These are phyloP conservation scores for Gallinago paraguaiae DNA, from an alignment of 2,113 vertebrate species.

Conservation along the genomic window DNA sequence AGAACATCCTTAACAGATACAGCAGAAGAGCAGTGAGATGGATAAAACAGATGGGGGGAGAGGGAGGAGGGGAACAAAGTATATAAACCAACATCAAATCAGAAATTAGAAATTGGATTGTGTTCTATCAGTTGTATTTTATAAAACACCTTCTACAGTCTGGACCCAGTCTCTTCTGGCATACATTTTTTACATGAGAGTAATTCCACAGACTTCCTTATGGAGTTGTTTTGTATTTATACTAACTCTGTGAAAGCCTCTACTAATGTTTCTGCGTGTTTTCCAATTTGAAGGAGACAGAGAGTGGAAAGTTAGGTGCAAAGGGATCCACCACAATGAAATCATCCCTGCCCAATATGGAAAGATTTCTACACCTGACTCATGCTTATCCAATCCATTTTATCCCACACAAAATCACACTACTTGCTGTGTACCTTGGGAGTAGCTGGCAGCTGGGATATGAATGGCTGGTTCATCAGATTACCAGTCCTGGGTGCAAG, in stretches of 20 bases:
- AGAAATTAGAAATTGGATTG: background rate
- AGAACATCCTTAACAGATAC: background rate
- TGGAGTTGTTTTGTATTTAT: background rate
- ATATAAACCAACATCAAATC: background rate
- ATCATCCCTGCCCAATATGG: background rate
- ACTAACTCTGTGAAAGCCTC: background rate
- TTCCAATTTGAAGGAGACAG: background rate
- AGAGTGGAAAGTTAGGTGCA: background rate
- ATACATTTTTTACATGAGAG: background rate
- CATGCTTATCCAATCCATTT: background rate
- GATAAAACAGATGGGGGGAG: background rate
- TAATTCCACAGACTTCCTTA: background rate
- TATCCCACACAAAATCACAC: background rate
- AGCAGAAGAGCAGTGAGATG: background rate
- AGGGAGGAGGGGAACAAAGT: no score
- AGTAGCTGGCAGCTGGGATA: background rate
- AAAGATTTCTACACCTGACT: background rate
- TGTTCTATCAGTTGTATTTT: background rate
- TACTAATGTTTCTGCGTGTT: background rate
- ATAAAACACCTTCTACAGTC: background rate
- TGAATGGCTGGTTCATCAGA: background rate
- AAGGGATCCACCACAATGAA: background rate
- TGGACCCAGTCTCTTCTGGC: background rate
- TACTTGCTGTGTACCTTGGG: background rate
- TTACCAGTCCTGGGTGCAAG: background rate